A percentile compares a stretch with the other conserved stretches of the same genome.
phyloP scores from a whole-genome alignment of 2,113 vertebrate species.

The Microcebus ravelobensis region DNA sequence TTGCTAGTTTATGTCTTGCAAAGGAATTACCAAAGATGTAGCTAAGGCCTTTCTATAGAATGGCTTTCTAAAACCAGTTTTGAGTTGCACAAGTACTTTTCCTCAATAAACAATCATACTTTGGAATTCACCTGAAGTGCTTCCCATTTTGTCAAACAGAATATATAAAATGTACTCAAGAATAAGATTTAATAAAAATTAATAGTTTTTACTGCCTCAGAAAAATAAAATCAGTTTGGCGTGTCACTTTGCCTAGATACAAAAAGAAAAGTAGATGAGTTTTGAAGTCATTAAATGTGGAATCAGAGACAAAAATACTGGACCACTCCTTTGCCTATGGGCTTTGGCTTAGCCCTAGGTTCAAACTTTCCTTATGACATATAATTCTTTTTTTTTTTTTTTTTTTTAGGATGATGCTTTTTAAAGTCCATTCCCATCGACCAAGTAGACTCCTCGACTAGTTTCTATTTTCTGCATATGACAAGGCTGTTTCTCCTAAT shows the following conservation, averaged over 20 bases:
- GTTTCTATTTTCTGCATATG: constrained; percentile 66
- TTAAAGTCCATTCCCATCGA: constrained; percentile 55
- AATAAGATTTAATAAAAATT: no score
- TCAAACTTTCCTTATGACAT: constrained; percentile 34
- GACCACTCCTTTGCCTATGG: background rate
- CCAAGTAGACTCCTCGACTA: constrained; percentile 51
- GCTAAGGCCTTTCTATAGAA: background rate
- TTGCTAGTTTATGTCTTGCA: background rate
- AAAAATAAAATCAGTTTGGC: constrained; percentile 24
- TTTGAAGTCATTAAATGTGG: background rate
- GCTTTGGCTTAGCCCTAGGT: background rate
- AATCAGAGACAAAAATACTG: background rate
- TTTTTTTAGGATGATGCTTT: constrained; percentile 24
- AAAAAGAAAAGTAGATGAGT: constrained; percentile 37
- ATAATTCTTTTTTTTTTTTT: background rate
- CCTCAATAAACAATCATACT: no score
- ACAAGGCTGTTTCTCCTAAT: constrained; percentile 58
- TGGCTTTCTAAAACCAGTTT: constrained; percentile 10
- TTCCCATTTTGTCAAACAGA: no score
- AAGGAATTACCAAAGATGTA: background rate
- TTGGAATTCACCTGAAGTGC: no score
- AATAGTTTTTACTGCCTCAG: no score
- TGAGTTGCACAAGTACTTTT: no score
- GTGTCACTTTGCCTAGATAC: constrained; percentile 6
- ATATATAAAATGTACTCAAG: no score